Base-by-base conservation (phyloP, 1,140 invertebrate species). In the Diuraphis noxia region DNA sequence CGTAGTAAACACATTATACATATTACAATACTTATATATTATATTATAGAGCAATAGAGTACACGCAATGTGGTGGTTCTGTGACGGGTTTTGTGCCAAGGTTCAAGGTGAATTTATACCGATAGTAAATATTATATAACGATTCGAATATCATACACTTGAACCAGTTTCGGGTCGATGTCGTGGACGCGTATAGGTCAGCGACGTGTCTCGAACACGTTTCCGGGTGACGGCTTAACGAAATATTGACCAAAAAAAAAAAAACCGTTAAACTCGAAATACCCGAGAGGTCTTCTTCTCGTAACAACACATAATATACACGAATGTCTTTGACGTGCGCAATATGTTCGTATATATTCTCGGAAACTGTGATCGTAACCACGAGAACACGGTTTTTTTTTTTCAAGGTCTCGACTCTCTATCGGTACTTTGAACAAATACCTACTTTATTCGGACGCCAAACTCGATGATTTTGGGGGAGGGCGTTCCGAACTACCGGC, bases 41-140 rank as follows among this genome's bases (percentile, higher is more conserved):
- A 72, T 72, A 72, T n/a, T 72, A 72, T 72, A 72, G 17, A n/a
- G 56, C 56, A 72, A n/a, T 72, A 72, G n/a, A n/a, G n/a, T 79
- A 79, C 34, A 49, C n/a, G 10, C 84, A 10, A 49, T 86, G 84
- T 86, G 84, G 84, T 49, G 84, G 84, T 49, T 49, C 17, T 86
- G 17, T 23, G 56, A 72, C 25, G 41, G 81, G 56, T 40, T 81
- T 40, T n/a, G 41, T 19, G 40, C 7, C n/a, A 19, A 84, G 82
- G 82, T 84, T 84, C 82, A n/a, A 84, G 82, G 82, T 84, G 82
- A 84, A 30, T 82, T 41, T 72, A 72, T 72, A 79, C n/a, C 72
- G 36, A 36, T 79, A 79, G 23, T 36, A 36, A 79, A 23, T 21
- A 36, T 79, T 36, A 21, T 6, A 23, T 79, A 79, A 79, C 0